A percentile compares a stretch with the other conserved stretches of the same genome.
phyloP scores from a whole-genome alignment of 2,113 vertebrate genomes.

The Ceyx margarethae region DNA sequence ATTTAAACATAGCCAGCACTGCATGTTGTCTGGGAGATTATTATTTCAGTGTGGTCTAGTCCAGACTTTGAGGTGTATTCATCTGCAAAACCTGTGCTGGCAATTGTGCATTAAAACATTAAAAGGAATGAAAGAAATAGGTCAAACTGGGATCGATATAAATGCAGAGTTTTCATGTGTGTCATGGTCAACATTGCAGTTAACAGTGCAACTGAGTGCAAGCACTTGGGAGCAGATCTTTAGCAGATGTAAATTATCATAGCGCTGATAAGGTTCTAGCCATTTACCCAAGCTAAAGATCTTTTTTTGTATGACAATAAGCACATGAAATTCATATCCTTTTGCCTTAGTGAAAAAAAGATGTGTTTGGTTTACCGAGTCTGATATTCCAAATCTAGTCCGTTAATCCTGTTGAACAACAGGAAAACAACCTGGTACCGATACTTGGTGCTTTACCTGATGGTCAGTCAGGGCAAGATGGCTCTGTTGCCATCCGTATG shows the following conservation, averaged over 20 bases:
- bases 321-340: not conserved
- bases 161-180: not conserved
- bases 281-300: not conserved
- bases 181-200: not conserved
- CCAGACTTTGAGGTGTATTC: not conserved
- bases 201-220: not conserved
- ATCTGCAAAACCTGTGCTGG: not conserved
- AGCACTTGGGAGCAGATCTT: not conserved
- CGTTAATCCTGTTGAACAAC: not conserved
- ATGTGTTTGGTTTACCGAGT: not conserved
- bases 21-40: not conserved
- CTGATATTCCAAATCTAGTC: not conserved
- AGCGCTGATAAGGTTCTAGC: not conserved
- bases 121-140: not conserved
- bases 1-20: not conserved
- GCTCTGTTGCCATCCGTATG: not conserved
- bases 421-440: not conserved
- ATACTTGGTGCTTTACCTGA: not conserved
- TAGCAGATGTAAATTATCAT: not conserved
- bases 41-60: not conserved
- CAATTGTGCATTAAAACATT: not conserved
- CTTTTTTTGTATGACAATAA: not conserved
- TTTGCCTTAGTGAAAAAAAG: conserved; percentile 7
- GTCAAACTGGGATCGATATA: not conserved
- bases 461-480: not conserved